Evolutionary conservation across 2,797 vertebrate genomes (phyloP).

Genomic region (Premnoplex brunnescens): DNA sequence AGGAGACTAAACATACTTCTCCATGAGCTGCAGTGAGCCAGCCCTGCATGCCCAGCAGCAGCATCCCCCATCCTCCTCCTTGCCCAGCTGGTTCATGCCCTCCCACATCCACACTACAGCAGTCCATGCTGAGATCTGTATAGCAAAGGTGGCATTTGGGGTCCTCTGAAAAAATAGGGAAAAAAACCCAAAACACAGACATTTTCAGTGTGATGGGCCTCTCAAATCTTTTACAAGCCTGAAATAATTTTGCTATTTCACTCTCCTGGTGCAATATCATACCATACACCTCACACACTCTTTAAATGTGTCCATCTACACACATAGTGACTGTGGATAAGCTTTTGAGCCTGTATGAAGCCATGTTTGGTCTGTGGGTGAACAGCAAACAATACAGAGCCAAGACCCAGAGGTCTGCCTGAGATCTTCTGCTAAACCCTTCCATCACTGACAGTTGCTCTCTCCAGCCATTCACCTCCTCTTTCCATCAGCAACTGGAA

Average conservation of each 20-base stretch:
- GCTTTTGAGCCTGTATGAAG: background rate
- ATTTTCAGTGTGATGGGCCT: background rate
- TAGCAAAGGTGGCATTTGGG: background rate
- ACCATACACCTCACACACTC: background rate
- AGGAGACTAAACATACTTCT: background rate
- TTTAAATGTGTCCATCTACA: background rate
- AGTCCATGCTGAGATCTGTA: background rate
- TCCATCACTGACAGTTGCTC: background rate
- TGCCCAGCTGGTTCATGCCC: background rate
- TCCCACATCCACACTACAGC: background rate
- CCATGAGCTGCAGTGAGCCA: background rate
- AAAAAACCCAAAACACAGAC: background rate
- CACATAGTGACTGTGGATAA: background rate
- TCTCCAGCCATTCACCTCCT: background rate
- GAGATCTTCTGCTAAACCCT: background rate
- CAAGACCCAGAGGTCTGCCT: background rate
- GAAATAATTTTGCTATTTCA: background rate
- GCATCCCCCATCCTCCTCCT: background rate
- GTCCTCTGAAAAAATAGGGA: background rate
- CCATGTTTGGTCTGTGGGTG: background rate
- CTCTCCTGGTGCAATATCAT: background rate
- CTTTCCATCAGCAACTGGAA: background rate
- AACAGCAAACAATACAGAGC: accelerated
- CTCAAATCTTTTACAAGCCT: background rate
- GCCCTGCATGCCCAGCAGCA: background rate